Evolutionary conservation across 2,888 invertebrate species (phyloP), one percentile per base, ranked within the genome.

Genomic region (Caenorhabditis sinica): DNA sequence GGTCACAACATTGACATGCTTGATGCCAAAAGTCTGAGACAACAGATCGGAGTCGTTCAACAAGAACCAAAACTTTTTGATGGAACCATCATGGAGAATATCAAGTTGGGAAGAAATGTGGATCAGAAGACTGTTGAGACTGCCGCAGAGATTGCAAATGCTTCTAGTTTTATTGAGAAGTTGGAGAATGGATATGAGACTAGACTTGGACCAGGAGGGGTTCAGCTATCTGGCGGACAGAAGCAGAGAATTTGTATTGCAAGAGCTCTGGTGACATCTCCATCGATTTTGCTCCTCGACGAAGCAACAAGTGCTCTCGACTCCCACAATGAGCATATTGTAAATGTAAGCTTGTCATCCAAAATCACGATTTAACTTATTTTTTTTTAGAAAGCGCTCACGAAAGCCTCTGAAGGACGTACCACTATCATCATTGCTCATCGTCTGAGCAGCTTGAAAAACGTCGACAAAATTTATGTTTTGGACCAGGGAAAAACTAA

Each of bases 251-350:
- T 90, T 92, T 73, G 93, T 92, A 58, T 93, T 92, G 60, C 93
- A 91, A 15, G 89, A 93, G 85, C 93, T 91, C 13, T 88, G 92
- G 83, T 90, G 91, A 86, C 93, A 8, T 90, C 93, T 43, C 93
- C 93, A 1, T 88, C 89, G n/a, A 91, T 93, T 66, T 86, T 93
- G 30, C 88, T 93, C 3, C 86, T 93, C 74, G 93, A 93, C 86
- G 93, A 93, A 79, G 93, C 93, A 2, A 93, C 93, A 0, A 92
- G 92, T 84, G 93, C 93, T 9, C 85, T 93, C 20, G 93, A 93
- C 79, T 89, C 93, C 2, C 93, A 93, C 74, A 93, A 92, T n/a
- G 93, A 93, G 87, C 72, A 85, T 25, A 84, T 93, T 91, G 93
- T 93, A 0, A 87, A 88, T 77, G 86, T 86, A 23, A 74, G 77